Base-by-base conservation (phyloP, 1,140 invertebrate species). In the Plodia interpunctella region DNA sequence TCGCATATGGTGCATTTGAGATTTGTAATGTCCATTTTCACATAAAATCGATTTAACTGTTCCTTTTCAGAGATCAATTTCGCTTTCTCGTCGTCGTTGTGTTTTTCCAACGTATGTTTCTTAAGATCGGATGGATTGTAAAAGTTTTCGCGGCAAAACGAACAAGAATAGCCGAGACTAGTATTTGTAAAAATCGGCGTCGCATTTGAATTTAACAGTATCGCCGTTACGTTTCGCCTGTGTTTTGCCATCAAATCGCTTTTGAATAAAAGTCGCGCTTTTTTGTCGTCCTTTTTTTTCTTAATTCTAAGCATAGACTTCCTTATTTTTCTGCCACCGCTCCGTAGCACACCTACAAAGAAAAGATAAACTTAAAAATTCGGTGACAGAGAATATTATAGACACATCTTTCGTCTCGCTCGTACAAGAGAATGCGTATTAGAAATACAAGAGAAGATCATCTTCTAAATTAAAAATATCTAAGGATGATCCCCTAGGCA, bases 21-120 rank as follows among this genome's bases (percentile, higher is more conserved):
- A 0, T 28, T 44, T 1, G 73, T 77, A 3, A 77, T 70, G 44
- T 77, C 75, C 3, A 77, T 18, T 61, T 71, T 73, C 65, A 77
- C 17, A 80, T 65, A 57, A 15, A 54, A 63, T 5, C 59, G 55
- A 4, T 56, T 35, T 4, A 61, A 35, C 13, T 49, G 21, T 2
- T 51, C 51, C 5, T 28, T 32, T 35, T 55, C 55, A 5, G 44
- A 55, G 6, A 28, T 60, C 0, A 32, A n/a, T 32, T 35, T 18
- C 0, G 8, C 6, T 50, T 52, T 32, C 0, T 55, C 52, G 5
- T 32, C 18, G 19, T 59, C 50, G 21, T 44, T 44, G 49, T 66
- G 65, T 4, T 10, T 21, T 0, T 35, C 38, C 25, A 58, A 21
- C 0, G 57, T 60, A 15, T 66, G 65, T 10, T 32, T 50, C 20